Conservation (phyloP, 2,888 invertebrate species). For the Teleiodes luculella region DNA sequence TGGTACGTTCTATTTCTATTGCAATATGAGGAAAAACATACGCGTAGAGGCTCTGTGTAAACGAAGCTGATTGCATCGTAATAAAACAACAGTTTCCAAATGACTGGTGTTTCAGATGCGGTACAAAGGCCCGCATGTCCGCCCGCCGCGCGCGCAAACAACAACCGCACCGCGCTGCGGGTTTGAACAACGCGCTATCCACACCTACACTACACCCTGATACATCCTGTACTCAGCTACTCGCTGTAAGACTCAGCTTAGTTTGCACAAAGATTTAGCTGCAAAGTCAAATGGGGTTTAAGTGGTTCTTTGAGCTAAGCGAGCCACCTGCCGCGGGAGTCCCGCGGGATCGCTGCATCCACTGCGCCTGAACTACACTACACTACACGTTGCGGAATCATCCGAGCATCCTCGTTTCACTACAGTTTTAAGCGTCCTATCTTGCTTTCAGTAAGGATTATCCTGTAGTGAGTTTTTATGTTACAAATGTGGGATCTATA, state of each 20-base stretch:
- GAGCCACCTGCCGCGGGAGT: neutral
- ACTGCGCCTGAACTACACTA: neutral
- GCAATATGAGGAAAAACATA: neutral
- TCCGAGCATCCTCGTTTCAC: neutral
- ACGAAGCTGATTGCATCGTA: neutral
- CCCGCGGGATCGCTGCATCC: neutral
- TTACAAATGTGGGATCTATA: no score
- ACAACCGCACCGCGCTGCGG: constrained; percentile 6
- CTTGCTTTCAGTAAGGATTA: no score
- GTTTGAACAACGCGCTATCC: constrained; percentile 9
- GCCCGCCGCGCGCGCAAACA: neutral
- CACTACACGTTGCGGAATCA: neutral
- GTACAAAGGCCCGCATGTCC: neutral
- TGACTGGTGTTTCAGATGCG: neutral
- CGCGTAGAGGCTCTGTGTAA: neutral
- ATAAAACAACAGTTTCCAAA: neutral
- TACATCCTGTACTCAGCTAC: neutral
- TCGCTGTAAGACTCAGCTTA: constrained; percentile 1
- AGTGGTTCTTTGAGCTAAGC: constrained; percentile 6
- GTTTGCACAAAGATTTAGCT: constrained; percentile 11
- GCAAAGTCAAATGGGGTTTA: constrained; percentile 7
- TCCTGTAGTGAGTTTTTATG: no score
- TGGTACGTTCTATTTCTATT: neutral
- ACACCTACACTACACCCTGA: neutral
- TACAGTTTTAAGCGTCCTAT: no score